These are phyloP conservation scores for Cosmopolites sordidus DNA, from an alignment of 2,888 invertebrate genomes.

Conservation along the genomic window DNA sequence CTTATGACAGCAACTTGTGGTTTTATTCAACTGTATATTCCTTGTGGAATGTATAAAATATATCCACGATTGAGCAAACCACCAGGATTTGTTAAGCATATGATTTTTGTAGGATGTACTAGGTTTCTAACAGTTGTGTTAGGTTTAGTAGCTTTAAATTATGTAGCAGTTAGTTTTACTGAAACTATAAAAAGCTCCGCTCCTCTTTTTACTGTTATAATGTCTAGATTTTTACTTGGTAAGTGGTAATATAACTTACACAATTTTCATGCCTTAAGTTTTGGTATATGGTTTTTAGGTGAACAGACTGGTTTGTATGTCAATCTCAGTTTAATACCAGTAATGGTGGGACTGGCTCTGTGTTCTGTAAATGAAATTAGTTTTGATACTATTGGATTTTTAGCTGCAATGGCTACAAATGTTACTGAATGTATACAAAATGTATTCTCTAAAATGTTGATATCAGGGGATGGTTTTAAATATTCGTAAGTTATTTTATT, in stretches of 20 bases:
- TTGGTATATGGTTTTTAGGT: slow-evolving; percentile 45
- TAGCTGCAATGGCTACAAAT: slow-evolving; percentile 74
- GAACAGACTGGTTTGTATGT: slow-evolving; percentile 65
- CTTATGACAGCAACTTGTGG: slow-evolving; percentile 69
- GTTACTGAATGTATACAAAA: slow-evolving; percentile 75
- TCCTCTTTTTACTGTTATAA: slow-evolving; percentile 72
- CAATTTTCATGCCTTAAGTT: neutral
- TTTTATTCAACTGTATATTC: slow-evolving; percentile 69
- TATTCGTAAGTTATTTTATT: slow-evolving; percentile 61
- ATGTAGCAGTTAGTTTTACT: slow-evolving; percentile 75
- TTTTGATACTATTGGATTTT: slow-evolving; percentile 67
- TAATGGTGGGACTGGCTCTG: slow-evolving; percentile 71
- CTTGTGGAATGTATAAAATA: slow-evolving; percentile 68
- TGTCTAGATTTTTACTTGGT: slow-evolving; percentile 63
- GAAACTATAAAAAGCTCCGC: slow-evolving; percentile 79
- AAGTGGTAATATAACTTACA: slow-evolving; percentile 32
- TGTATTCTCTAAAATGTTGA: slow-evolving; percentile 73
- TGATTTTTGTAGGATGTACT: slow-evolving; percentile 64
- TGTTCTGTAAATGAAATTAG: slow-evolving; percentile 75
- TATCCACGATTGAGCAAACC: slow-evolving; percentile 56
- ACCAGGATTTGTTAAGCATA: slow-evolving; percentile 67
- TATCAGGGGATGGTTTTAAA: slow-evolving; percentile 68
- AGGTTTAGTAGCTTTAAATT: slow-evolving; percentile 70
- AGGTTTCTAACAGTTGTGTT: slow-evolving; percentile 70
- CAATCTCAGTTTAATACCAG: slow-evolving; percentile 68